A percentile compares a stretch with the other conserved stretches of the same genome.
phyloP scores from a whole-genome alignment of 2,797 vertebrate genomes.

The Synanceia verrucosa region DNA sequence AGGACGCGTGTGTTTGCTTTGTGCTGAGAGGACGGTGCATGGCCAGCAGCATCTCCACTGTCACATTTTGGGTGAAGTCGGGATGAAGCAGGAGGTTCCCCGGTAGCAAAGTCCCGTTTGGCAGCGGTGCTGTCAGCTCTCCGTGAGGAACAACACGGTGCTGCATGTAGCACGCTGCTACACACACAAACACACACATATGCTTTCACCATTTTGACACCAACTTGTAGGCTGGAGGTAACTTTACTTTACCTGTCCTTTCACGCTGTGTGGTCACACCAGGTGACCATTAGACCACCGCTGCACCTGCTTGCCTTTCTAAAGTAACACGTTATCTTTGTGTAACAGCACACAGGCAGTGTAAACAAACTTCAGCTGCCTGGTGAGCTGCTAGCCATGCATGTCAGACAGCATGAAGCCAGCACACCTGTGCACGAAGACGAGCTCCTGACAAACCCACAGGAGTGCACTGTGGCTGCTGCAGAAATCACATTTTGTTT shows the following conservation, averaged over 20 bases:
- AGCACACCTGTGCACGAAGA: slow-evolving; percentile 14
- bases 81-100: slow-evolving; percentile 72
- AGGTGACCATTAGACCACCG: slow-evolving; percentile 7
- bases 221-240: slow-evolving; percentile 28
- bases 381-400: slow-evolving; percentile 21
- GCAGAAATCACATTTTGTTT: neutral
- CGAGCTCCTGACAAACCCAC: neutral
- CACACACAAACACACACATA: slow-evolving; percentile 39
- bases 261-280: slow-evolving; percentile 3
- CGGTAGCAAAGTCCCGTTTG: slow-evolving; percentile 67
- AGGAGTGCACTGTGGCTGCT: neutral
- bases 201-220: slow-evolving; percentile 40
- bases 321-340: neutral
- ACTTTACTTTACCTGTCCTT: slow-evolving; percentile 27
- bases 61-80: slow-evolving; percentile 68
- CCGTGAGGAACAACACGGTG: slow-evolving; percentile 38
- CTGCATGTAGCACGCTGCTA: slow-evolving; percentile 36
- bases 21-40: slow-evolving; percentile 46
- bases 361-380: slow-evolving; percentile 70
- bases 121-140: slow-evolving; percentile 71
- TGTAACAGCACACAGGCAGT: slow-evolving; percentile 11
- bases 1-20: slow-evolving; percentile 17
- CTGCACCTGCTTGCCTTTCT: neutral
- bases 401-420: too few relatives aligned
- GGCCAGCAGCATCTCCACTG: slow-evolving; percentile 58